Evolutionary conservation across 1,140 invertebrate genomes (phyloP).

Genomic region (Drosophila prosaltans): DNA sequence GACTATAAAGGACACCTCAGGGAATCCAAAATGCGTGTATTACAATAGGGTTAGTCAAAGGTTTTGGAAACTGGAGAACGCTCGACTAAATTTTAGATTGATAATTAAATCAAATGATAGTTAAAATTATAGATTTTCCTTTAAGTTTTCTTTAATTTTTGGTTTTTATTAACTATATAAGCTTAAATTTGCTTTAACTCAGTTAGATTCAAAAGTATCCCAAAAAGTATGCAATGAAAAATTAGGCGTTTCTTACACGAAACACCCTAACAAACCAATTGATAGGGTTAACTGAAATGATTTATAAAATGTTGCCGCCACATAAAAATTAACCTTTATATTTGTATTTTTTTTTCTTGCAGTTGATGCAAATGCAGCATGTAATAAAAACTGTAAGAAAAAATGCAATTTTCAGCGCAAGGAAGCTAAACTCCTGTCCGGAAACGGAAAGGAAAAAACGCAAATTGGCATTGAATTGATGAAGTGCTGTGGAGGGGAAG

Average conservation of each 20-base stretch:
- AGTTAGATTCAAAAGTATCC: too few species aligned
- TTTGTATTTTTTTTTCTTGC: conserved; percentile 23
- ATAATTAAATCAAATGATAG: too few species aligned
- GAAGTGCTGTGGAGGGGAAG: background rate
- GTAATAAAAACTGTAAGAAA: conserved; percentile 49
- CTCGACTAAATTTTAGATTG: background rate
- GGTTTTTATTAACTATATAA: too few species aligned
- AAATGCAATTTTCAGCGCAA: conserved; percentile 59
- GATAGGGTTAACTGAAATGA: background rate
- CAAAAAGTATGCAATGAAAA: conserved; percentile 2
- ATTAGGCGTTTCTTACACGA: background rate
- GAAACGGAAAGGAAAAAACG: conserved; percentile 19
- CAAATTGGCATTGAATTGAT: conserved; percentile 8
- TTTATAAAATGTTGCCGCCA: background rate
- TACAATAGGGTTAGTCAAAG: conserved; percentile 11
- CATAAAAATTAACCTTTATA: background rate
- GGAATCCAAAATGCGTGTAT: conserved; percentile 33
- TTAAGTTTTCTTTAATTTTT: too few species aligned
- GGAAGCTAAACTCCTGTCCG: conserved; percentile 33
- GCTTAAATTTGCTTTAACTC: too few species aligned
- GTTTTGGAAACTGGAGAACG: background rate
- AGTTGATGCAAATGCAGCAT: conserved; percentile 59
- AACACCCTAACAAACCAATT: background rate
- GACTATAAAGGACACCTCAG: conserved; percentile 55
- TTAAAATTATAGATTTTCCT: too few species aligned